Evolutionary conservation across 2,113 vertebrate genomes (phyloP), one percentile per base, ranked within the genome.

Genomic region (Ciconia boyciana): DNA sequence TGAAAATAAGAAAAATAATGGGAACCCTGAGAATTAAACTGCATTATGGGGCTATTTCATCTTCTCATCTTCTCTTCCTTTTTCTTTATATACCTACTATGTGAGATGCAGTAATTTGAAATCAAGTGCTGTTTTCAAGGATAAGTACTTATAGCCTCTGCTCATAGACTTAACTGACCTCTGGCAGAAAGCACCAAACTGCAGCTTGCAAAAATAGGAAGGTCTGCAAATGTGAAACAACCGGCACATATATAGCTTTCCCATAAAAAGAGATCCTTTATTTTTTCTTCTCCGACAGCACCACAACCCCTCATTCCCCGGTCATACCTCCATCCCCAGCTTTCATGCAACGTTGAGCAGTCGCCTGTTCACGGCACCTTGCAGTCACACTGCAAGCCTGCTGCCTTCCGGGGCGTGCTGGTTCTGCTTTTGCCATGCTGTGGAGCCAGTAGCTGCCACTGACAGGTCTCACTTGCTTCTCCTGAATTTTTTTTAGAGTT

Each of bases 321-420:
- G 24, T 36, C 11, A 39, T 1, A 1, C 5, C 6, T 68, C 10
- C 22, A 20, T 3, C 13, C 28, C 51, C 48, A 28, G 22, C 36
- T 26, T 25, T 28, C 3, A 1, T 4, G 32, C 41, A 8, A 7
- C 2, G 20, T 8, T 29, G 29, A n/a, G 39, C 39, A 60, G 46
- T 6, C 21, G 4, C 17, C 57, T 39, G 13, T 4, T 10, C 44
- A 34, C 44, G 9, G 28, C 64, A 16, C 14, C 60, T 16, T 6
- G 13, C n/a, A 51, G 28, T 44, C 3, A 0, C 39, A 3, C 31
- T 43, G 20, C 31, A 7, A 57, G 8, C 7, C 79, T 41, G 29
- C 11, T 24, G 16, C 14, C 9, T 52, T 39, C 18, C 0, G 0
- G 4, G 2, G 1, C 2, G 1, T 18, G 24, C 3, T 0, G 4